Base-by-base conservation (phyloP, 2,888 invertebrate species). In the Pristionchus arcanus region DNA sequence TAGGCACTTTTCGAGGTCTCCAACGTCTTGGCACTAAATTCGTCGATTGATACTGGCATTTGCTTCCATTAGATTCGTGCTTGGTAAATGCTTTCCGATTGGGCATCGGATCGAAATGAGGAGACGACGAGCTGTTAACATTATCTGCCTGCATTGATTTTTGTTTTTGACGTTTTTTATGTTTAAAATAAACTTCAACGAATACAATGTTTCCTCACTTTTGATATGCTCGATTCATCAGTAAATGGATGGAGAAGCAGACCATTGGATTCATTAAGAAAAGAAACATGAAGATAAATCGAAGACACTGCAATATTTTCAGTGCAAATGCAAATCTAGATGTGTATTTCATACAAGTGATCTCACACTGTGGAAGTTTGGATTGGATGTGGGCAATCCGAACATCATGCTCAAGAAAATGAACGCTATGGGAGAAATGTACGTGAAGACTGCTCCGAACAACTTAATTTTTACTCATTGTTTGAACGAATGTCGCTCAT, bases 361-460 rank as follows among this genome's bases (percentile, higher is more conserved):
- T 19, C 74, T 74, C 37, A 74, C 74, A 37, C 74, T 74, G 19
- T 37, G 74, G 7, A 74, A 5, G 19, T 74, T 74, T 37, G 37
- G 37, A 74, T 37, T 74, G 2, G 34, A 37, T 13, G 74, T 74
- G 34, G 74, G 74, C 3, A 74, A 5, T 2, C 74, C 74, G 19
- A 74, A 37, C 19, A 19, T 34, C 19, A 74, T 19, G 16, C 15
- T 74, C 19, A 21, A 13, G 74, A 37, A 74, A 37, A 74, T 37
- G 4, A 15, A n/a, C 11, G 15, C 13, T 9, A 34, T 15, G 3
- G 74, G 74, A 19, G 2, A 21, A 19, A 74, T 37, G 42, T 21
- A 74, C 37, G 74, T 74, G 42, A 74, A 74, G 11, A 74, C 74
- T 7, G 74, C 74, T 11, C 74, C 74, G 74, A 74, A 74, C 25